phyloP scores from a whole-genome alignment of 2,113 vertebrate genomes.

The Micronycteris hirsuta region DNA sequence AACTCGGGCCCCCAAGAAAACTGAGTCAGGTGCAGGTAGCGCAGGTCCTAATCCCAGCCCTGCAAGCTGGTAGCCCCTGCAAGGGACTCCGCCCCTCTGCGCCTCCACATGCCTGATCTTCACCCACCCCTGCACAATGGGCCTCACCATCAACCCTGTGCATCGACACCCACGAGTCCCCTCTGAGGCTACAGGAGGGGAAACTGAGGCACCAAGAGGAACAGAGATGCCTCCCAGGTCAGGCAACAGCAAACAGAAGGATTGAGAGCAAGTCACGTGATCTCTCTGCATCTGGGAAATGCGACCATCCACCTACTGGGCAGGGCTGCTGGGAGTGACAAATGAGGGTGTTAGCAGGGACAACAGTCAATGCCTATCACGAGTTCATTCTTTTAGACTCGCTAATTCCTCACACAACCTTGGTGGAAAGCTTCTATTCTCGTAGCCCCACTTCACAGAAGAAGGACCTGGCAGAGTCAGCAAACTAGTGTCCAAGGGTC shows the following conservation, averaged over 20 bases:
- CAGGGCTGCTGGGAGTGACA: neutral
- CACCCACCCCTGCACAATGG: fast-evolving
- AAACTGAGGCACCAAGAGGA: neutral
- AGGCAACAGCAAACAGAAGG: neutral
- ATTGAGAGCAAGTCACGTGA: neutral
- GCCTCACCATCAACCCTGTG: fast-evolving
- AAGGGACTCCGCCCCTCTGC: neutral
- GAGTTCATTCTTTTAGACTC: neutral
- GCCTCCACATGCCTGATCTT: neutral
- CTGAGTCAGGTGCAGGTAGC: neutral
- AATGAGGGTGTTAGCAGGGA: neutral
- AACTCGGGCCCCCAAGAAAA: neutral
- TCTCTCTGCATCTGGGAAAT: neutral
- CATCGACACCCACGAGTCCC: neutral
- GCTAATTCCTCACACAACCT: neutral
- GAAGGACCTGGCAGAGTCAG: neutral
- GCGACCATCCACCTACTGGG: fast-evolving
- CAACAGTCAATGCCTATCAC: neutral
- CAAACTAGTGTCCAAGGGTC: neutral
- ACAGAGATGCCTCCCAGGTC: fast-evolving
- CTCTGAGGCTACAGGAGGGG: neutral
- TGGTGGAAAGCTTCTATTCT: neutral
- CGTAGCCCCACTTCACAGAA: neutral
- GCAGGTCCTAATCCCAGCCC: neutral
- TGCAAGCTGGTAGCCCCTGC: neutral